These are phyloP conservation scores for Caenorhabditis remanei DNA, from an alignment of 1,140 invertebrate species.

Conservation along the genomic window DNA sequence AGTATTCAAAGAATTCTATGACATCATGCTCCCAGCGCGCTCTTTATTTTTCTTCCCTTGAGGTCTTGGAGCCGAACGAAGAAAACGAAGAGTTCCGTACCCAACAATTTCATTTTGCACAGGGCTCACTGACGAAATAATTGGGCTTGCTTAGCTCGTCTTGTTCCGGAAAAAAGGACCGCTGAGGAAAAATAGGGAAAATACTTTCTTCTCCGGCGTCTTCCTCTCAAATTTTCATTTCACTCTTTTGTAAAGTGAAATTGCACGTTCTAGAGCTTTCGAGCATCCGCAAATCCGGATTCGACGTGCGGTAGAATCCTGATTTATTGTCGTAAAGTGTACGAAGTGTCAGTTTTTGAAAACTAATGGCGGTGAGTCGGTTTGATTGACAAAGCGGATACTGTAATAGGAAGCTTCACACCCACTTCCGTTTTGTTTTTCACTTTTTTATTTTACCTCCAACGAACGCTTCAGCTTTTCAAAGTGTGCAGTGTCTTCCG, in stretches of 20 bases:
- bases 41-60: background rate
- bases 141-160: conserved; percentile 17
- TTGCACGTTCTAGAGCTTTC: background rate
- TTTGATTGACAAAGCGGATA: background rate
- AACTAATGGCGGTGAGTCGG: background rate
- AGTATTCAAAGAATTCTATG: conserved; percentile 3
- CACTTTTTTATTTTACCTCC: too few relatives aligned
- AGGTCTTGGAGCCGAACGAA: background rate
- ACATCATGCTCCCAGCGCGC: background rate
- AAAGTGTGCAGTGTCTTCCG: too few relatives aligned
- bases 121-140: conserved; percentile 52
- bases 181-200: conserved; percentile 27
- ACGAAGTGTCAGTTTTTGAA: background rate
- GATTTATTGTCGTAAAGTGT: conserved; percentile 1
- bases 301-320: background rate
- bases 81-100: conserved; percentile 48
- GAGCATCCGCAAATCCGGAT: background rate
- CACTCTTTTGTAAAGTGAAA: background rate
- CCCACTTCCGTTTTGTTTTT: background rate
- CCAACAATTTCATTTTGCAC: conserved; percentile 54
- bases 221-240: conserved; percentile 28
- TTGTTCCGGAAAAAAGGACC: conserved; percentile 44
- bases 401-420: background rate
- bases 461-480: too few relatives aligned
- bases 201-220: background rate